Evolutionary conservation across 1,140 invertebrate species (phyloP).

Genomic region (Ectropis grisescens): DNA sequence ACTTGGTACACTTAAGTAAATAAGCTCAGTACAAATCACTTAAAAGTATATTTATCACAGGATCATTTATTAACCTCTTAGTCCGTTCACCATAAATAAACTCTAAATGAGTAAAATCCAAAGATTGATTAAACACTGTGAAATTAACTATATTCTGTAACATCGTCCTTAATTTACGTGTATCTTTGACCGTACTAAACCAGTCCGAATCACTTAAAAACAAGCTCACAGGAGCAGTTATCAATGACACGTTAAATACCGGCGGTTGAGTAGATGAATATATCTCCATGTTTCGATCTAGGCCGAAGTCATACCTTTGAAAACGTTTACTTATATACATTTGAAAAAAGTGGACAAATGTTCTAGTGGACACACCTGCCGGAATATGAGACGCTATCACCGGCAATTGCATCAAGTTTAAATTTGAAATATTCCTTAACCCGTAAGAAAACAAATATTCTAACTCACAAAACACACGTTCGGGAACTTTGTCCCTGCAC

Average conservation of each 20-base stretch:
- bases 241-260: constrained; percentile 27
- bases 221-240: constrained; percentile 30
- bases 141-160: constrained; percentile 25
- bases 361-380: constrained; percentile 35
- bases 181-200: constrained; percentile 32
- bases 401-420: constrained; percentile 24
- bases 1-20: no score
- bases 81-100: constrained; percentile 42
- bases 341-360: constrained; percentile 46
- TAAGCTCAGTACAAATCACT: no score
- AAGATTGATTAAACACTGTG: constrained; percentile 24
- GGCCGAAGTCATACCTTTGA: constrained; percentile 40
- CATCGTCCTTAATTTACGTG: constrained; percentile 18
- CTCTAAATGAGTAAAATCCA: constrained; percentile 47
- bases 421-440: constrained; percentile 24
- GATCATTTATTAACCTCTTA: constrained; percentile 29
- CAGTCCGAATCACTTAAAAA: constrained; percentile 40
- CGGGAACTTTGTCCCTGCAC: constrained; percentile 19
- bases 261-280: constrained; percentile 34
- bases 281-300: constrained; percentile 18
- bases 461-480: constrained; percentile 26
- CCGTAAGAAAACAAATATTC: constrained; percentile 34
- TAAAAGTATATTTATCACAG: constrained; percentile 23
- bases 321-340: constrained; percentile 31
- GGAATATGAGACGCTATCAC: constrained; percentile 41